Evolutionary conservation across 2,797 vertebrate genomes (phyloP).

Genomic region (Phylloscopus collybita): DNA sequence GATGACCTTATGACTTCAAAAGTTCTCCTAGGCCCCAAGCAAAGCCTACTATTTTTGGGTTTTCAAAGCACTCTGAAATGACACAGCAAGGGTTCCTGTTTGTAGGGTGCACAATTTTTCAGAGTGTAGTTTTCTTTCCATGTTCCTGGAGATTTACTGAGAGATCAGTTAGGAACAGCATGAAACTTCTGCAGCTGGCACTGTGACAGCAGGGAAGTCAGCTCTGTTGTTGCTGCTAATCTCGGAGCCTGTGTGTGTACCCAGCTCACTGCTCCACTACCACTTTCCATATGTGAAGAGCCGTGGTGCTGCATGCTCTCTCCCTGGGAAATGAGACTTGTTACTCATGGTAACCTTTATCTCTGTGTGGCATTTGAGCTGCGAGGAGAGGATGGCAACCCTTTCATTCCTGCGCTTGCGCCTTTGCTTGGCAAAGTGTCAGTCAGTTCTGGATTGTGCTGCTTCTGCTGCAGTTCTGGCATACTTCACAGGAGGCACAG

Average conservation of each 20-base stretch:
- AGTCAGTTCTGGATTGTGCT: neutral
- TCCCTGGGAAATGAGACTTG: neutral
- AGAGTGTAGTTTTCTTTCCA: neutral
- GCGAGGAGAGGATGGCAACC: neutral
- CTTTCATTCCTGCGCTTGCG: neutral
- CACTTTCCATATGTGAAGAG: neutral
- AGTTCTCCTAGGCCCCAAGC: neutral
- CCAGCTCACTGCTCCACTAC: neutral
- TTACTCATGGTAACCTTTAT: neutral
- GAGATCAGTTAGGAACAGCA: neutral
- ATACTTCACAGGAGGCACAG: neutral
- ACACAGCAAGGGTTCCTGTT: neutral
- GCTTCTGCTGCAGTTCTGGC: neutral
- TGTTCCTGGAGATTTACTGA: neutral
- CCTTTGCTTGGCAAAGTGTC: neutral
- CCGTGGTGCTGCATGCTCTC: neutral
- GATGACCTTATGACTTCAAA: neutral
- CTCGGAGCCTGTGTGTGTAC: neutral
- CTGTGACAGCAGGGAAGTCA: neutral
- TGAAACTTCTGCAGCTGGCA: neutral
- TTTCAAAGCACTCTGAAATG: neutral
- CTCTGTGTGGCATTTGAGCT: neutral
- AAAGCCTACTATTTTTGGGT: neutral
- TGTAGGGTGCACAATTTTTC: neutral
- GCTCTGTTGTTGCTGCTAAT: neutral